Percentiles rank a stretch among this genome's conserved stretches.
phyloP scores from a whole-genome alignment of 2,888 invertebrate species.

The Corbicula japonica region DNA sequence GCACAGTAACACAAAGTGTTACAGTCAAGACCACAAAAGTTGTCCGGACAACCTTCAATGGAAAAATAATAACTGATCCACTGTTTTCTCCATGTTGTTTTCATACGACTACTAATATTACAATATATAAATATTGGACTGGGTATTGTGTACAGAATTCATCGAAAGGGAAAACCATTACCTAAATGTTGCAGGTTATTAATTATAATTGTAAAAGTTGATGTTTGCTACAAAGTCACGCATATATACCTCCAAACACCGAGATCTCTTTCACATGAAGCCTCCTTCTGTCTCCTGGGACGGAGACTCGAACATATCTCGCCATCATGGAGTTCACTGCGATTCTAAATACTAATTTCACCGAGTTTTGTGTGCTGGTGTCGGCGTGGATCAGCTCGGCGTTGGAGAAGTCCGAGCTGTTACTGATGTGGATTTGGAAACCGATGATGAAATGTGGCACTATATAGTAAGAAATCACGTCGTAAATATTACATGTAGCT shows the following conservation, averaged over 20 bases:
- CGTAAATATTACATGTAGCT: no score
- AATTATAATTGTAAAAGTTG: no score
- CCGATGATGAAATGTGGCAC: slow-evolving; percentile 32
- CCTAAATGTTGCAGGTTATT: no score
- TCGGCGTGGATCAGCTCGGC: slow-evolving; percentile 32
- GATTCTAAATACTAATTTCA: slow-evolving; percentile 14
- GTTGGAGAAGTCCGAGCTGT: slow-evolving; percentile 46
- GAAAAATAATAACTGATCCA: no score
- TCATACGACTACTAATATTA: no score
- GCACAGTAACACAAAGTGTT: slow-evolving; percentile 53
- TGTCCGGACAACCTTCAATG: slow-evolving; percentile 53
- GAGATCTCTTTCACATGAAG: slow-evolving; percentile 31
- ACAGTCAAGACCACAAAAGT: slow-evolving; percentile 57
- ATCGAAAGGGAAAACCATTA: no score
- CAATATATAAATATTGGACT: no score
- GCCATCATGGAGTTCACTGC: slow-evolving; percentile 17
- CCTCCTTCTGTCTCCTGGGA: slow-evolving; percentile 15
- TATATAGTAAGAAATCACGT: slow-evolving; percentile 1
- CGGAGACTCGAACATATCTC: slow-evolving; percentile 35
- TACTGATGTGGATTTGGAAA: slow-evolving; percentile 50
- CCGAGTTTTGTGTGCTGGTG: slow-evolving; percentile 6
- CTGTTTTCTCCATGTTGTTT: no score
- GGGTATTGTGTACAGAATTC: no score
- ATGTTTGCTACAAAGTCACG: no score
- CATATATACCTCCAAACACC: slow-evolving; percentile 56